These are phyloP conservation scores for Peribatodes rhomboidaria DNA, from an alignment of 2,888 invertebrate species.

Conservation along the genomic window DNA sequence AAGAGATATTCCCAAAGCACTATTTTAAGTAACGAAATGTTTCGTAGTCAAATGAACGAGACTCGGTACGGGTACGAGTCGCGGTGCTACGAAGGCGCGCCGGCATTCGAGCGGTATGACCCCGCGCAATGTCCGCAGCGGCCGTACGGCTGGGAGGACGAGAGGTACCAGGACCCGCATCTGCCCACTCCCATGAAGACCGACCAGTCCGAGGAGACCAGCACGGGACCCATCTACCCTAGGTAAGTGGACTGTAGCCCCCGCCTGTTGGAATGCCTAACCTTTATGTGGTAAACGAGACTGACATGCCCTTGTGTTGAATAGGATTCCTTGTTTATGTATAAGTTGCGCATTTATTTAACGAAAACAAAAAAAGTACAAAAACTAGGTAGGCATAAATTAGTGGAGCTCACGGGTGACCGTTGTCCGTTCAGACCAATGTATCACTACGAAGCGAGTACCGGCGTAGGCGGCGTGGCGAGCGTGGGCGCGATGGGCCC, in stretches of 20 bases:
- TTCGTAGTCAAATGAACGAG: conserved; percentile 86
- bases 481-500: conserved; percentile 89
- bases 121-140: conserved; percentile 82
- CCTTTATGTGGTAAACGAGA: conserved; percentile 82
- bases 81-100: conserved; percentile 83
- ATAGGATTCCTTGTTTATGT: conserved; percentile 9
- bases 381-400: conserved; percentile 9
- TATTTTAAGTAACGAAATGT: background rate
- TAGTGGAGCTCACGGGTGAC: conserved; percentile 38
- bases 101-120: conserved; percentile 84
- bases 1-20: background rate
- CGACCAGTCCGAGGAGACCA: conserved; percentile 89
- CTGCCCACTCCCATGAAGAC: conserved; percentile 89
- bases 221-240: conserved; percentile 91
- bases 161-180: conserved; percentile 87
- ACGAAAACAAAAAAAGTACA: background rate
- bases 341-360: conserved; percentile 8
- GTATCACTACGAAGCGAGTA: conserved; percentile 91
- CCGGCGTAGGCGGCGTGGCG: conserved; percentile 86
- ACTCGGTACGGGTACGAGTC: conserved; percentile 85
- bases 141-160: conserved; percentile 86
- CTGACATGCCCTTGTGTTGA: conserved; percentile 33
- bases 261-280: conserved; percentile 50
- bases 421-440: conserved; percentile 88
- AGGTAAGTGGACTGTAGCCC: conserved; percentile 78